Evolutionary conservation across 2,113 vertebrate genomes (phyloP), one percentile per base, ranked within the genome.

Genomic region (human (Homo sapiens)): DNA sequence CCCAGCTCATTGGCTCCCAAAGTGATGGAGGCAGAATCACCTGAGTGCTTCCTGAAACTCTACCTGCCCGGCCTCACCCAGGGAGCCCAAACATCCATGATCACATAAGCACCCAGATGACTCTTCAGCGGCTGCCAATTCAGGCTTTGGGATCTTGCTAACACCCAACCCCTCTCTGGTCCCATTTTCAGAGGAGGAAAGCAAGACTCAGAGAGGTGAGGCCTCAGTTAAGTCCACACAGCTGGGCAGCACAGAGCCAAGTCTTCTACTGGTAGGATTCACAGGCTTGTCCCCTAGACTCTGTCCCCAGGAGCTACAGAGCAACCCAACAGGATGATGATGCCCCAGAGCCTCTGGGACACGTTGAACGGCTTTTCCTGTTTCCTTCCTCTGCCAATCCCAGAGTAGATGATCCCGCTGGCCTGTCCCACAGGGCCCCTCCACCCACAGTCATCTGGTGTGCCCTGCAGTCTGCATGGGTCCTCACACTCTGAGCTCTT

Each of bases 11-110:
- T 10, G 48, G 27, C 32, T 89, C 78, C 72, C 68, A 55, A 40
- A 55, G 48, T 20, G 25, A 40, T 0, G 0, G 83, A 68, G 23
- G 45, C 55, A 85, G 64, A 90, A 66, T 20, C 27, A 59, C n/a
- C 45, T 55, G 16, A 3, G 73, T 45, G 13, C n/a, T 45, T 59
- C 84, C 91, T 86, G 6, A 84, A 96, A 70, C 40, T 25, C 9
- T 1, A 43, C 17, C 83, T 20, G 4, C 59, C 25, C 0, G 0
- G 75, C 48, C 30, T 32, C 76, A 43, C 35, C 38, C 25, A 5
- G 18, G 8, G 27, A 81, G 40, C 23, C 61, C 50, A 38, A 48
- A 57, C 22, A 16, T 32, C n/a, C 6, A 0, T 45, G 66, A 81
- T 2, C 17, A 40, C 38, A 48, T 2, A n/a, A 11, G 43, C n/a